Evolutionary conservation across 2,888 invertebrate genomes (phyloP).

Genomic region (Nymphalis urticae): DNA sequence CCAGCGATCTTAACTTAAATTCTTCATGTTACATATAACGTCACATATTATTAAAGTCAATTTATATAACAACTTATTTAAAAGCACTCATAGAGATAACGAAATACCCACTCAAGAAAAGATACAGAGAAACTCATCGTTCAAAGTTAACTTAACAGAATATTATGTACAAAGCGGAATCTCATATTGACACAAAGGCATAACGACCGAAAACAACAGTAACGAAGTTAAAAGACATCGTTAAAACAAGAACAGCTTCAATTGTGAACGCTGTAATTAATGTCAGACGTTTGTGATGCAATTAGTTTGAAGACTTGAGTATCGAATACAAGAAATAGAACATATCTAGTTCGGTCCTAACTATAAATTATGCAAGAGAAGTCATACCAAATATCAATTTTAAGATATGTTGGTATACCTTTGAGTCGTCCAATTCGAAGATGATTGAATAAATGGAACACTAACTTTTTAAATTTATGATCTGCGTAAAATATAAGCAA

Average conservation of each 20-base stretch:
- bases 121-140: neutral
- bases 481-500: too few species aligned
- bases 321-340: neutral
- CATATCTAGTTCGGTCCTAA: neutral
- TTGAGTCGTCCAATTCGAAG: too few species aligned
- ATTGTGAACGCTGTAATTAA: constrained; percentile 16
- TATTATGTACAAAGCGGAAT: too few species aligned
- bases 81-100: too few species aligned
- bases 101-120: neutral
- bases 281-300: constrained; percentile 17
- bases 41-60: too few species aligned
- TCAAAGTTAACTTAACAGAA: neutral
- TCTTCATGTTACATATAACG: too few species aligned
- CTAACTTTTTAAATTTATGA: too few species aligned
- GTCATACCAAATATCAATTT: too few species aligned
- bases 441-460: too few species aligned
- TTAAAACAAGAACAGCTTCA: constrained; percentile 18
- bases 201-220: neutral
- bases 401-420: too few species aligned
- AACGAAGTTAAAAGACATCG: constrained; percentile 14
- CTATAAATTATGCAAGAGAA: neutral
- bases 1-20: too few species aligned
- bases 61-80: too few species aligned
- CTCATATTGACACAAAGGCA: neutral
- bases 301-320: constrained; percentile 10